These are phyloP conservation scores for Triplophysa siluroides DNA, from an alignment of 2,113 vertebrate genomes.

Conservation along the genomic window DNA sequence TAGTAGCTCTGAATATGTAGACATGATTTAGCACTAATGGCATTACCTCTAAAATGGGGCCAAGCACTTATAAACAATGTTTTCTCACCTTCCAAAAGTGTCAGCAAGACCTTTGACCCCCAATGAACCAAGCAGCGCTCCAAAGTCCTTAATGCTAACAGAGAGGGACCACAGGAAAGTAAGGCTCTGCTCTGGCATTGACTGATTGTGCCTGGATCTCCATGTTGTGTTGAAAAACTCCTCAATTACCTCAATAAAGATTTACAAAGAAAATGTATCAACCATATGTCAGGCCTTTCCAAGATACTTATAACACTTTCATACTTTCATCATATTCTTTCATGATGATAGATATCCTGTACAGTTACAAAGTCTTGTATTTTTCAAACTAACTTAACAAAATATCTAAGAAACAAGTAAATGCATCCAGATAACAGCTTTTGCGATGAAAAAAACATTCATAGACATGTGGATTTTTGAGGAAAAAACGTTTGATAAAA, in stretches of 20 bases:
- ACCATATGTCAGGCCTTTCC: background rate
- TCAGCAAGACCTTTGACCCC: slow-evolving; percentile 76
- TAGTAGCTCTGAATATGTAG: background rate
- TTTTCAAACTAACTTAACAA: too few relatives aligned
- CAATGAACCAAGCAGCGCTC: slow-evolving; percentile 73
- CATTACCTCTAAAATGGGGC: background rate
- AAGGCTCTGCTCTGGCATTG: slow-evolving; percentile 72
- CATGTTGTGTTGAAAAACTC: slow-evolving; percentile 79
- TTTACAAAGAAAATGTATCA: background rate
- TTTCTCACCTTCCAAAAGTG: slow-evolving; percentile 71
- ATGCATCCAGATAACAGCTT: slow-evolving; percentile 7
- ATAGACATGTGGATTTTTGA: background rate
- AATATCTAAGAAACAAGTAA: background rate
- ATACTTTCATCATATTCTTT: too few relatives aligned
- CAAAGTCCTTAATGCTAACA: slow-evolving; percentile 80
- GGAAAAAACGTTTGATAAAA: slow-evolving; percentile 7
- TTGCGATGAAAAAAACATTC: background rate
- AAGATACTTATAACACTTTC: too few relatives aligned
- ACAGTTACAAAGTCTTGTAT: too few relatives aligned
- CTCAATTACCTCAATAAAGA: slow-evolving; percentile 70
- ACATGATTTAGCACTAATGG: background rate
- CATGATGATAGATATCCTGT: too few relatives aligned
- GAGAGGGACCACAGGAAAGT: slow-evolving; percentile 79
- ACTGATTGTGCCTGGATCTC: slow-evolving; percentile 71
- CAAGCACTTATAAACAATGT: background rate